A percentile compares a stretch with the other conserved stretches of the same genome.
phyloP scores from a whole-genome alignment of 2,797 vertebrate species.

The Menidia menidia region DNA sequence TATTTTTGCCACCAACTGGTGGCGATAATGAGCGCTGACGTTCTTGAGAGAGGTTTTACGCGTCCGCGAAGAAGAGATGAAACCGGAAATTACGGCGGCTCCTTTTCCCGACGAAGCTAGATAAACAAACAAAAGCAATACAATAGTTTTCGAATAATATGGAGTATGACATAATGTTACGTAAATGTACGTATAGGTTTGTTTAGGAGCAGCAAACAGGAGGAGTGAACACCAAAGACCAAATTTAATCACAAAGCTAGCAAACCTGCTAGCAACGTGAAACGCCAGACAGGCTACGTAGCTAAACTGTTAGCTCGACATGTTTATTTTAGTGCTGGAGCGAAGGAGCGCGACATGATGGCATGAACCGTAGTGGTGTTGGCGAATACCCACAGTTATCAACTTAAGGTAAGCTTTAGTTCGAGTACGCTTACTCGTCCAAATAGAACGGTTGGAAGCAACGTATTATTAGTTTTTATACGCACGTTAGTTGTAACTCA shows the following conservation, averaged over 20 bases:
- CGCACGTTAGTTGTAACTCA: not conserved
- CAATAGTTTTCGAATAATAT: constrained; percentile 21
- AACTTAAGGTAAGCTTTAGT: constrained; percentile 50
- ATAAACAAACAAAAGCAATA: constrained; percentile 82
- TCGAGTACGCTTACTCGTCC: not conserved
- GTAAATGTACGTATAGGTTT: not conserved
- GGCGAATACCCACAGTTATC: constrained; percentile 33
- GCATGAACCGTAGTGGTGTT: constrained; percentile 59
- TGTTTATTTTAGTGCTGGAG: constrained; percentile 67
- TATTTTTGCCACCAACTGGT: not conserved
- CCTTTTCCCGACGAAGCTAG: constrained; percentile 49
- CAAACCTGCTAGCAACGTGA: constrained; percentile 24
- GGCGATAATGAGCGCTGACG: constrained; percentile 29
- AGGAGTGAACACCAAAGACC: not conserved
- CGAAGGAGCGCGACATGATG: constrained; percentile 78
- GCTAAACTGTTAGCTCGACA: constrained; percentile 65
- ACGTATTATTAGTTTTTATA: not conserved
- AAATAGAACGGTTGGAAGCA: not conserved
- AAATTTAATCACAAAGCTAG: not conserved
- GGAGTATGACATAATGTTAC: rapidly evolving
- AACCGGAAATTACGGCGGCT: constrained; percentile 60
- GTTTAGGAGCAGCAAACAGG: constrained; percentile 8
- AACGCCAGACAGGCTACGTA: constrained; percentile 35
- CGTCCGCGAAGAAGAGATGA: constrained; percentile 38
- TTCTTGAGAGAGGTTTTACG: no score